phyloP scores from a whole-genome alignment of 2,888 invertebrate genomes.

The Drosophila trichaetosa region DNA sequence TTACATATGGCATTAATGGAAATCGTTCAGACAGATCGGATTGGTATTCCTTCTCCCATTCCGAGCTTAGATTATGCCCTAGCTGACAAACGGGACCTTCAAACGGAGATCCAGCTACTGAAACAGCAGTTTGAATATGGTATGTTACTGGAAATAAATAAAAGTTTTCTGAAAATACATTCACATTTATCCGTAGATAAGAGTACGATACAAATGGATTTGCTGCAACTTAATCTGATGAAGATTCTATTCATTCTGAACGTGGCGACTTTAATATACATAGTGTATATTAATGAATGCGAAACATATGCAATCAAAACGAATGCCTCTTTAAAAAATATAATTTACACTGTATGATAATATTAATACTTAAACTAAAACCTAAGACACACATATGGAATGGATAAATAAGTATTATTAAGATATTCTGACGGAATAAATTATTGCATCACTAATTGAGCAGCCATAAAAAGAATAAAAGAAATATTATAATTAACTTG shows the following conservation, averaged over 20 bases:
- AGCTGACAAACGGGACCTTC: neutral
- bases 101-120: conserved; percentile 20
- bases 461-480: neutral
- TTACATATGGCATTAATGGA: neutral
- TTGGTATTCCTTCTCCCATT: neutral
- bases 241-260: conserved; percentile 60
- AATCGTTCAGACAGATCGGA: conserved; percentile 3
- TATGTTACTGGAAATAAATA: neutral
- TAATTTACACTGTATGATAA: neutral
- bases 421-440: neutral
- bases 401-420: neutral
- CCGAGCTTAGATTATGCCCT: neutral
- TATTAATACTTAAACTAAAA: neutral
- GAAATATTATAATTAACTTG: too few relatives aligned
- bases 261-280: conserved; percentile 42
- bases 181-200: conserved; percentile 22
- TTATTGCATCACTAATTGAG: neutral
- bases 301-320: neutral
- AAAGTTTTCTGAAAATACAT: neutral
- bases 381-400: neutral
- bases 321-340: neutral
- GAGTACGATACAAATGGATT: conserved; percentile 35
- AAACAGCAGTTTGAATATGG: conserved; percentile 24
- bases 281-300: conserved; percentile 5
- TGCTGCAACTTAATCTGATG: conserved; percentile 62